Conservation (phyloP, 1,140 invertebrate species). For the Drosophila ogumai region DNA sequence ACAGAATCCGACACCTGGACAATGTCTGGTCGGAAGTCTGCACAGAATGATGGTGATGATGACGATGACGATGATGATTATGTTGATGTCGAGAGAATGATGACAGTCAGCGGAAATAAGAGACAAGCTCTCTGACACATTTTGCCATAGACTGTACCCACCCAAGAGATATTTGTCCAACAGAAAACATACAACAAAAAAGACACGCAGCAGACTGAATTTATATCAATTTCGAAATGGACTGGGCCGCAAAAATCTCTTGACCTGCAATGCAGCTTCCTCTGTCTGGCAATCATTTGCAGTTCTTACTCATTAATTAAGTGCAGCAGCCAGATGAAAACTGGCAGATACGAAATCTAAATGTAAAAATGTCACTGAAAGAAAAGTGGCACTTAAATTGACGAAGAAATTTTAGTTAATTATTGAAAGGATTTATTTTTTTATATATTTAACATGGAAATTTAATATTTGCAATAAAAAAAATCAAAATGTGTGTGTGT, state of each 20-base stretch:
- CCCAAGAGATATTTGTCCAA: constrained; percentile 5
- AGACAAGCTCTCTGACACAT: constrained; percentile 40
- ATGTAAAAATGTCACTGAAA: constrained; percentile 18
- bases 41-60: constrained; percentile 19
- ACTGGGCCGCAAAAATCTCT: constrained; percentile 35
- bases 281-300: constrained; percentile 33
- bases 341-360: constrained; percentile 42
- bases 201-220: constrained; percentile 4
- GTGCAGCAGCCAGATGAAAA: constrained; percentile 40
- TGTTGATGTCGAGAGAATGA: not conserved
- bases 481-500: too few species aligned
- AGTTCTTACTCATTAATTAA: constrained; percentile 54
- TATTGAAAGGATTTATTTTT: too few species aligned
- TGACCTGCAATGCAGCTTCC: constrained; percentile 55
- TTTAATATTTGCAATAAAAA: not conserved
- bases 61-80: constrained; percentile 6
- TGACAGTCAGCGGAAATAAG: constrained; percentile 37
- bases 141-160: constrained; percentile 40
- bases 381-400: not conserved
- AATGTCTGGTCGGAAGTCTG: constrained; percentile 39
- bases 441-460: not conserved
- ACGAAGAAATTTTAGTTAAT: not conserved
- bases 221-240: constrained; percentile 52
- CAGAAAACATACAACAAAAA: not conserved
- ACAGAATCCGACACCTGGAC: constrained; percentile 46